Conservation (phyloP, 2,113 vertebrate species). For the Rallus limicola region DNA sequence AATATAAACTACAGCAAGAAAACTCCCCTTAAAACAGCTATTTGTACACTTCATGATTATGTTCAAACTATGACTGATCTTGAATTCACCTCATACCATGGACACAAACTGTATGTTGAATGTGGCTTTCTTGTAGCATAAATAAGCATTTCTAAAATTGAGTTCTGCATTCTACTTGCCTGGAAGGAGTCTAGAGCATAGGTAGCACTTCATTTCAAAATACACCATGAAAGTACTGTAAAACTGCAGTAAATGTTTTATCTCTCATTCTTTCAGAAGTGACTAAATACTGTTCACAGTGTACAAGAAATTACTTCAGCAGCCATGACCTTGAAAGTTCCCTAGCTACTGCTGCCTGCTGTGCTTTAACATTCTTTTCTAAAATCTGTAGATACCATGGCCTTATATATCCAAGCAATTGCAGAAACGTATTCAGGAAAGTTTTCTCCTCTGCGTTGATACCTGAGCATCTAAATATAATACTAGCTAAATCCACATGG, state of each 20-base stretch:
- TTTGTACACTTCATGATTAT: not conserved
- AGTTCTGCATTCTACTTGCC: not conserved
- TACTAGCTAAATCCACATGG: not conserved
- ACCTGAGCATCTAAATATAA: not conserved
- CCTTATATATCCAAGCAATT: not conserved
- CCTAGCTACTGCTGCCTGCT: not conserved
- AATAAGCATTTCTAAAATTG: not conserved
- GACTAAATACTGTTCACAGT: not conserved
- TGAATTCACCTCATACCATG: not conserved
- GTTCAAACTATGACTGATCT: not conserved
- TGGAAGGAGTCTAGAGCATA: not conserved
- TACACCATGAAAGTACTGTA: not conserved
- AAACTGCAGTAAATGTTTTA: not conserved
- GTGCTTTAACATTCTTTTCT: not conserved
- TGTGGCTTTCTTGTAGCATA: not conserved
- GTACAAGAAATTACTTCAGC: not conserved
- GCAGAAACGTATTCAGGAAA: not conserved
- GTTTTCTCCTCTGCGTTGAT: not conserved
- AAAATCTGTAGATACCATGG: not conserved
- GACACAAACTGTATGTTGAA: not conserved
- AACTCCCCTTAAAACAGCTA: not conserved
- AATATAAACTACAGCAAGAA: not conserved
- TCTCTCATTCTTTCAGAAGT: not conserved
- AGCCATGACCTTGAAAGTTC: not conserved
- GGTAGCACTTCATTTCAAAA: not conserved